A percentile compares a stretch with the other conserved stretches of the same genome.
Evolutionary conservation across 2,113 vertebrate genomes (phyloP).

Genomic region (Phainopepla nitens): DNA sequence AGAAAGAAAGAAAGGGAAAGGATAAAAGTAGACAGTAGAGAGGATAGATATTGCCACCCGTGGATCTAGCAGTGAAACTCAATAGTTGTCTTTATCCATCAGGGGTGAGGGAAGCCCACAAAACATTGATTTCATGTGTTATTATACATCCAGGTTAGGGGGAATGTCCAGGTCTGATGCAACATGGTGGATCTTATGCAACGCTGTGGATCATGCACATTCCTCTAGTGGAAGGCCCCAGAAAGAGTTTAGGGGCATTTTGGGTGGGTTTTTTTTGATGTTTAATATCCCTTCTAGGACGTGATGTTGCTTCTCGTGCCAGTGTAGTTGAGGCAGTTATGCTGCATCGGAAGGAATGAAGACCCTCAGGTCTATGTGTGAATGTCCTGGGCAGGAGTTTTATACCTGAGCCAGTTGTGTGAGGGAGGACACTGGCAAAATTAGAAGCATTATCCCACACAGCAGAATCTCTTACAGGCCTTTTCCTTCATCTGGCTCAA

Average conservation of each 20-base stretch:
- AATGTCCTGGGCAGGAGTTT: neutral
- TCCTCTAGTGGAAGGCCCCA: neutral
- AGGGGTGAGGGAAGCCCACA: neutral
- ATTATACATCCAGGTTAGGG: fast-evolving
- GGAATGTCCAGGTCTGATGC: no score
- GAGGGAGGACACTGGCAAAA: neutral
- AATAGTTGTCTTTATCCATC: fast-evolving
- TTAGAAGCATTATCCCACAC: no score
- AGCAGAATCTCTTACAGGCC: neutral
- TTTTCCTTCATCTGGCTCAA: neutral
- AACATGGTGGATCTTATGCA: neutral
- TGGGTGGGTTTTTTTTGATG: neutral
- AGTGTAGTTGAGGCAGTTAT: neutral
- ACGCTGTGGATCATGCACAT: neutral
- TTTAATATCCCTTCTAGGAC: no score
- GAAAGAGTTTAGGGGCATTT: neutral
- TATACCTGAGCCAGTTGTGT: neutral
- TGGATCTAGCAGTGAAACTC: neutral
- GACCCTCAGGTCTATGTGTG: neutral
- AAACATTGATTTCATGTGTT: neutral
- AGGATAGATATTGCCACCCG: neutral
- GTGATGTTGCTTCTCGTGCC: neutral
- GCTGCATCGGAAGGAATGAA: neutral
- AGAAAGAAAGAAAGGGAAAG: neutral
- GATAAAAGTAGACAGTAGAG: no score